phyloP scores from a whole-genome alignment of 2,113 vertebrate genomes.

The Hyaena hyaena region DNA sequence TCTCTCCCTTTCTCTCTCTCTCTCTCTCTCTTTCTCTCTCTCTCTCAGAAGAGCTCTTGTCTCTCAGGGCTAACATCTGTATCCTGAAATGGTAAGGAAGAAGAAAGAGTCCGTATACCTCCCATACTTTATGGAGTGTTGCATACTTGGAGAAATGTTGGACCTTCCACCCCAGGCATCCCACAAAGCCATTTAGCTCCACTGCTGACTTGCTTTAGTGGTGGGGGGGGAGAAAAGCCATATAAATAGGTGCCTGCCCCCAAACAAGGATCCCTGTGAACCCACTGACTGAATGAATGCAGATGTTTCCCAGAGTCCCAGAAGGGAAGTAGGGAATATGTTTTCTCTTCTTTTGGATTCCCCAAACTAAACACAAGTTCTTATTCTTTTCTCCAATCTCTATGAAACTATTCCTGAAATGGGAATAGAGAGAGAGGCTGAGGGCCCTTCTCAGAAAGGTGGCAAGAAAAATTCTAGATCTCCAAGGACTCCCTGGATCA shows the following conservation, averaged over 20 bases:
- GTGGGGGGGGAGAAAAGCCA: neutral
- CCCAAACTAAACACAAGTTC: neutral
- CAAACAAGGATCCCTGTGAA: neutral
- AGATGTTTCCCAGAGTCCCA: neutral
- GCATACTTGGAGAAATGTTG: neutral
- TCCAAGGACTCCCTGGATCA: neutral
- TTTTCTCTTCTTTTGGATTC: constrained; percentile 14
- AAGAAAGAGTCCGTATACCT: neutral
- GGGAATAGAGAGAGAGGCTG: neutral
- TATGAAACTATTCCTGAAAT: neutral
- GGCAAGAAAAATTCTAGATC: neutral
- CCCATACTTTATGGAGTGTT: neutral
- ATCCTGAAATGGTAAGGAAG: neutral
- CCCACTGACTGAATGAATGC: neutral
- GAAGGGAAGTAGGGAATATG: neutral
- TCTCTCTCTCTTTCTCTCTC: neutral
- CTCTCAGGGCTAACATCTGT: neutral
- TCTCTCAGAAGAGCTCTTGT: neutral
- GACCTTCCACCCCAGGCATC: neutral
- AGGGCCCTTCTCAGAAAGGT: neutral
- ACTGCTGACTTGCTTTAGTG: neutral
- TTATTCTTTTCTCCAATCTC: neutral
- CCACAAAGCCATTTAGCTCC: neutral
- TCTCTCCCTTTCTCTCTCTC: neutral
- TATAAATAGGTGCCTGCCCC: neutral